Evolutionary conservation across 2,888 invertebrate genomes (phyloP).

Genomic region (Tupiocoris notatus): DNA sequence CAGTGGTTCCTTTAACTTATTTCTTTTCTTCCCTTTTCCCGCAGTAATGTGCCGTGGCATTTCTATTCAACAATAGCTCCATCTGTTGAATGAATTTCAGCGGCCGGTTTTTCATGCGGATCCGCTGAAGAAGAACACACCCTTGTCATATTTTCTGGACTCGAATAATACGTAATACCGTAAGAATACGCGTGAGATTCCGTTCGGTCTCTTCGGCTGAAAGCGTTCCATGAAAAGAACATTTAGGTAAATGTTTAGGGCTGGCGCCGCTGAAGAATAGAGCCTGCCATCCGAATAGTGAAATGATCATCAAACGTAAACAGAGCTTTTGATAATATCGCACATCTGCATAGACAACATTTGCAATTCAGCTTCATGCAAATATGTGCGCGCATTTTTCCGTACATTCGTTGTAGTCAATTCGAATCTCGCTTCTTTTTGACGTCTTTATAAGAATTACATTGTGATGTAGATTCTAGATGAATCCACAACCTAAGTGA

Average conservation of each 20-base stretch:
- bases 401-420: too few species aligned
- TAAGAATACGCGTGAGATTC: neutral
- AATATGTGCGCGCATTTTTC: too few species aligned
- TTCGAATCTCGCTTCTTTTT: too few species aligned
- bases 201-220: neutral
- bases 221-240: neutral
- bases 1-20: neutral
- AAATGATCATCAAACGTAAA: too few species aligned
- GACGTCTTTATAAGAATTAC: too few species aligned
- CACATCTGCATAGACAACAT: too few species aligned
- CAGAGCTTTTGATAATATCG: too few species aligned
- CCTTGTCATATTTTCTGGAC: slow-evolving; percentile 20
- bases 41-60: neutral
- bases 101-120: slow-evolving; percentile 8
- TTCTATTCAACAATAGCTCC: slow-evolving; percentile 30
- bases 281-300: too few species aligned
- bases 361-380: too few species aligned
- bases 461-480: too few species aligned
- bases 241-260: too few species aligned
- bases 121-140: slow-evolving; percentile 15
- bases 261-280: neutral
- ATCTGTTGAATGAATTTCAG: slow-evolving; percentile 28
- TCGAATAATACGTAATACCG: neutral
- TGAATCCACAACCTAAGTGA: too few species aligned
- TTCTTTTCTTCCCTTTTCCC: neutral